Base-by-base conservation (phyloP, 1,140 invertebrate species). In the Platyura marginata region DNA sequence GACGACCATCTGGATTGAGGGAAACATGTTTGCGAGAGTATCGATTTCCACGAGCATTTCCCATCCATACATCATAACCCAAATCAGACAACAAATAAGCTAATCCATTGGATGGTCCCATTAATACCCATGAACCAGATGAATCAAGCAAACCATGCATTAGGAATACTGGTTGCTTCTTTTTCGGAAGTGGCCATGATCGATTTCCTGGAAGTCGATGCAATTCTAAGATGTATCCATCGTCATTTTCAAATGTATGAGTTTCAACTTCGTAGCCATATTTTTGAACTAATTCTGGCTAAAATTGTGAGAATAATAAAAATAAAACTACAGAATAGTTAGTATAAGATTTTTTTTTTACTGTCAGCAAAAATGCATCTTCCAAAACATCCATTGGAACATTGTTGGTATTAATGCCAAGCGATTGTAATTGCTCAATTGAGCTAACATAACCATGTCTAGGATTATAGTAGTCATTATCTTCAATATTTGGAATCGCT, bases 61-160 rank as follows among this genome's bases (percentile, higher is more conserved):
- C 71, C 6, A 70, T 47, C 0, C 50, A 51, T n/a, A 61, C 51
- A 55, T 81, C 78, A 20, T 65, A 62, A 13, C 0, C 74, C 77
- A 52, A 84, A 49, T 80, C 81, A 85, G 13, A 63, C 10, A 43
- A 36, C 44, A 56, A 51, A 35, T 55, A 41, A 72, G 65, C 51
- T 77, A 69, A 55, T 21, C 56, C 62, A 46, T 56, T 60, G 11
- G 65, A 55, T 3, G 69, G 68, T 21, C 67, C 63, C 51, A 66
- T 69, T 0, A 72, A 38, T 2, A 76, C 53, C 54, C 54, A 61
- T 1, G 58, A 60, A 32, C 66, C 64, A 2, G 68, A 67, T 6
- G 68, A 70, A 18, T 66, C 66, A 29, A 74, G 50, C 1, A 79
- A 57, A 0, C 77, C 77, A 48, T 80, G 77, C 44, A 79, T 71